These are phyloP conservation scores for Isaurus tuberculatus DNA, from an alignment of 92 coral and sea anemone species.

Conservation along the genomic window DNA sequence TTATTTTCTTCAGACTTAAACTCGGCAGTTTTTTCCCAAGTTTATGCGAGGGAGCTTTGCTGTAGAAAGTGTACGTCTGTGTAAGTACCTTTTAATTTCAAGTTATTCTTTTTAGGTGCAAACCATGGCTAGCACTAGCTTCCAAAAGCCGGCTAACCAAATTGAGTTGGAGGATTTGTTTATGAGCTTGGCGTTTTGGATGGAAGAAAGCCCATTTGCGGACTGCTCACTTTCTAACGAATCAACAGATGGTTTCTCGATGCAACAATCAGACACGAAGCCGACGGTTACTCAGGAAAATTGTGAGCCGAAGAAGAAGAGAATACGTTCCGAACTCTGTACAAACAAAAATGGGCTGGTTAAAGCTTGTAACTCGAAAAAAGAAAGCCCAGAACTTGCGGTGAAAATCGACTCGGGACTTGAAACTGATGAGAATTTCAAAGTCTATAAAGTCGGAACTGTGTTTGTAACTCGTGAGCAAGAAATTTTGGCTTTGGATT, in stretches of 20 bases:
- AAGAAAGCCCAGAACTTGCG: background rate
- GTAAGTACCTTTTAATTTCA: background rate
- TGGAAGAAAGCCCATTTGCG: constrained; percentile 75
- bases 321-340: background rate
- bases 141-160: constrained; percentile 28
- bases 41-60: no score
- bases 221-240: constrained; percentile 26
- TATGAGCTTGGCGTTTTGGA: constrained; percentile 74
- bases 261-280: background rate
- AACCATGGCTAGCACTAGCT: constrained; percentile 33
- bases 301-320: constrained; percentile 24
- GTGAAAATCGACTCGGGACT: background rate
- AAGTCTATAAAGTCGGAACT: constrained; percentile 75
- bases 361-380: background rate
- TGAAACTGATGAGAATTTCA: background rate
- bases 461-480: constrained; percentile 72
- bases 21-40: no score
- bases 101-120: background rate
- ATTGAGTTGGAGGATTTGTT: constrained; percentile 61
- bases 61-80: no score
- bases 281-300: background rate
- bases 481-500: constrained; percentile 71
- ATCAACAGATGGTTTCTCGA: background rate
- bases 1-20: no score
- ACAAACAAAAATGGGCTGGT: background rate